A percentile compares a stretch with the other conserved stretches of the same genome.
Conservation (phyloP, 2,113 vertebrate genomes). For the Cryptomyrus ogoouensis region DNA sequence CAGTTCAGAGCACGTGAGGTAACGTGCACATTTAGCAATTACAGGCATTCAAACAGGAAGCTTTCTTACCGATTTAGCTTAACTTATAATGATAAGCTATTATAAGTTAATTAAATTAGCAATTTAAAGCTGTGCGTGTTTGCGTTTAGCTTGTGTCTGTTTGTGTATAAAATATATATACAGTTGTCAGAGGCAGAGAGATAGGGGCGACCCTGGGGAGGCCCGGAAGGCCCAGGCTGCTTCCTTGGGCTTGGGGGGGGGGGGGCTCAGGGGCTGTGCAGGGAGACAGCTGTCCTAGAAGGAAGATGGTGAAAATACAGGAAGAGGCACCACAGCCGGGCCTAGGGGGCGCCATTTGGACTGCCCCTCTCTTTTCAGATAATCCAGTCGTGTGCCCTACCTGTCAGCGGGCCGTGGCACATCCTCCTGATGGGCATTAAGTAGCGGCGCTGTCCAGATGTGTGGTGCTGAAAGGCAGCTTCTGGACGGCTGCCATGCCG, state of each 20-base stretch:
- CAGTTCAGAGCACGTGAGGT: not conserved
- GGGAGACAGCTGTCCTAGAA: not conserved
- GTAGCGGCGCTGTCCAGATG: not conserved
- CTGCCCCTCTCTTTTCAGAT: not conserved
- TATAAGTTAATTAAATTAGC: not conserved
- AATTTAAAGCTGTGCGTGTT: not conserved
- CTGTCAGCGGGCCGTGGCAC: not conserved
- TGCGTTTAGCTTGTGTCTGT: not conserved
- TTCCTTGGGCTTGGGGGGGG: too few species aligned
- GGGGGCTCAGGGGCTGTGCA: too few species aligned
- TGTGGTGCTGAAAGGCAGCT: not conserved
- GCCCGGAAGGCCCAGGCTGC: too few species aligned
- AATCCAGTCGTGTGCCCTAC: not conserved
- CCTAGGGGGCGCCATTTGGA: not conserved
- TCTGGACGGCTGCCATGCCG: not conserved
- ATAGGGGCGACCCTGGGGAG: too few species aligned
- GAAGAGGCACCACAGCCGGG: not conserved
- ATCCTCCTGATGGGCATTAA: not conserved
- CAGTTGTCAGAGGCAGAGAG: not conserved
- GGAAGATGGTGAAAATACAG: too few species aligned
- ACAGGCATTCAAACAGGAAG: not conserved
- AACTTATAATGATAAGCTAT: not conserved
- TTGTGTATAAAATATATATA: not conserved
- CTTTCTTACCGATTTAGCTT: not conserved
- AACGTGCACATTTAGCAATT: not conserved